These are phyloP conservation scores for Aricia agestis DNA, from an alignment of 1,140 invertebrate species.

Conservation along the genomic window DNA sequence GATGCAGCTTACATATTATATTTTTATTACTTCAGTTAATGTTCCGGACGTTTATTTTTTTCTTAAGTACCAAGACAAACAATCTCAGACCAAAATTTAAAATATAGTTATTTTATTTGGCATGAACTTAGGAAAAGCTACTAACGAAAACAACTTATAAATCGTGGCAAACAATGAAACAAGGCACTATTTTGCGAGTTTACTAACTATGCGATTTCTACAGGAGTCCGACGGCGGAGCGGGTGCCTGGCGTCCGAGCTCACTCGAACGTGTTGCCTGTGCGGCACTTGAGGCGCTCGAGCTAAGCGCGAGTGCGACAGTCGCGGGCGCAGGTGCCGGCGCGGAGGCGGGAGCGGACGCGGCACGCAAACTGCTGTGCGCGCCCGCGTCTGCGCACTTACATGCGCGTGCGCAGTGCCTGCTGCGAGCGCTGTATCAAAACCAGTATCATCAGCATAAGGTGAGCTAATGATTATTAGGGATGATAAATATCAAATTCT, in stretches of 20 bases:
- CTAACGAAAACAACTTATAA: neutral
- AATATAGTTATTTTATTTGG: no score
- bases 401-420: conserved; percentile 88
- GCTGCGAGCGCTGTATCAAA: conserved; percentile 87
- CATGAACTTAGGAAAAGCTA: no score
- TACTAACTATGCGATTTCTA: neutral
- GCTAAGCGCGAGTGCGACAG: conserved; percentile 31
- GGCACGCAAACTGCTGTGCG: conserved; percentile 86
- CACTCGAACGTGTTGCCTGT: conserved; percentile 66
- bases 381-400: conserved; percentile 87
- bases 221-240: conserved; percentile 47
- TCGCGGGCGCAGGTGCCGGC: conserved; percentile 37
- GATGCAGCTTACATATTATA: neutral
- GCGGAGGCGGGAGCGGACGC: conserved; percentile 47
- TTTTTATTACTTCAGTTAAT: no score
- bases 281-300: conserved; percentile 67
- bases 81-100: no score
- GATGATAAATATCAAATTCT: no score
- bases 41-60: no score
- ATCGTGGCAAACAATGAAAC: neutral
- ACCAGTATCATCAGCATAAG: conserved; percentile 91
- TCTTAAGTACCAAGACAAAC: no score
- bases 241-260: conserved; percentile 58
- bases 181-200: neutral
- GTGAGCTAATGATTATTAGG: conserved; percentile 47